A percentile compares a stretch with the other conserved stretches of the same genome.
phyloP scores from a whole-genome alignment of 2,113 vertebrate species.

The Pterocles gutturalis region DNA sequence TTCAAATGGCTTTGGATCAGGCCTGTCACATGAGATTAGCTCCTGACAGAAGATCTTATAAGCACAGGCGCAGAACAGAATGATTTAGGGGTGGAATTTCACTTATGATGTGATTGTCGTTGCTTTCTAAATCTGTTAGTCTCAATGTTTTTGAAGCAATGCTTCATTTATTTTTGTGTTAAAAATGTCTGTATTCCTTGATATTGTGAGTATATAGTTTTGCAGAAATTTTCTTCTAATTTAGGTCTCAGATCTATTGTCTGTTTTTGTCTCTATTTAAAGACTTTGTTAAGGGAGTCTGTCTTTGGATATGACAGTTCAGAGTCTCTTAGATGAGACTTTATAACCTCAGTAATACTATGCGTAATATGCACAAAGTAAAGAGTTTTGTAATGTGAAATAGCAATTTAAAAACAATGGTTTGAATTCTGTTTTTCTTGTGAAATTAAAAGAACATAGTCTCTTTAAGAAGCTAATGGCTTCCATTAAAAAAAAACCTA shows the following conservation, averaged over 20 bases:
- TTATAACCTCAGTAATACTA: background rate
- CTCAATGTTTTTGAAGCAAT: background rate
- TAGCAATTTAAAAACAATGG: background rate
- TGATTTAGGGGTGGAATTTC: conserved; percentile 28
- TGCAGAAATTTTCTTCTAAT: background rate
- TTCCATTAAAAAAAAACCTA: background rate
- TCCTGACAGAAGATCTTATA: conserved; percentile 42
- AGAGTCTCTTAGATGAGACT: background rate
- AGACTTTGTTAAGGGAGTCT: background rate
- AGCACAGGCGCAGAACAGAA: background rate
- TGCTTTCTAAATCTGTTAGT: background rate
- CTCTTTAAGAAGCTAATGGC: background rate
- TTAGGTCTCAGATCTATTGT: background rate
- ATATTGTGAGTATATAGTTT: background rate
- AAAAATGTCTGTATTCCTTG: background rate
- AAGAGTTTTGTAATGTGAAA: background rate
- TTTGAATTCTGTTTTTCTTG: background rate
- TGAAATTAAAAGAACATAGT: background rate
- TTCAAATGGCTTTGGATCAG: conserved; percentile 55
- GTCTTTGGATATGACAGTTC: background rate
- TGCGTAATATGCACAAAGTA: background rate
- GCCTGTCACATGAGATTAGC: conserved; percentile 63
- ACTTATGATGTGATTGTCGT: background rate
- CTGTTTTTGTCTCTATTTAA: background rate
- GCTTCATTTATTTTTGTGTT: background rate